phyloP scores from a whole-genome alignment of 2,797 vertebrate species.

The Melanotaenia maccullochi region DNA sequence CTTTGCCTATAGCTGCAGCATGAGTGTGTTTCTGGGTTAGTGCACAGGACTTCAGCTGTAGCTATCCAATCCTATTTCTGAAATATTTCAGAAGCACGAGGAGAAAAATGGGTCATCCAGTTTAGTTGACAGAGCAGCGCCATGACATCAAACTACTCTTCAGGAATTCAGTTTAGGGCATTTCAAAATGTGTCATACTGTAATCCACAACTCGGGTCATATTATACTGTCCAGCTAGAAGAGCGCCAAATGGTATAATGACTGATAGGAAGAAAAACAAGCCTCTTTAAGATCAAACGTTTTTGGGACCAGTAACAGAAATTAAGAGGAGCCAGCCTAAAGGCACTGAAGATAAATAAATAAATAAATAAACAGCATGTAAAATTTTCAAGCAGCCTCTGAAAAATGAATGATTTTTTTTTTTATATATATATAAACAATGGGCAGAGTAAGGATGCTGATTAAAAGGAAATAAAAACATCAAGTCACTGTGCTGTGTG shows the following conservation, averaged over 20 bases:
- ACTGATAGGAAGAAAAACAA: conserved; percentile 18
- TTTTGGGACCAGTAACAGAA: conserved; percentile 36
- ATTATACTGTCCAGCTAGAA: conserved; percentile 34
- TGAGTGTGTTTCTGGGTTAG: conserved; percentile 81
- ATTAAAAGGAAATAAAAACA: conserved; percentile 14
- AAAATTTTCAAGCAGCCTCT: conserved; percentile 48
- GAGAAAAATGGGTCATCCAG: conserved; percentile 82
- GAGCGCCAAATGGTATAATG: neutral
- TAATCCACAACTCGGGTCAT: conserved; percentile 59
- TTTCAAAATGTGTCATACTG: conserved; percentile 70
- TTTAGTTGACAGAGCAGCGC: conserved; percentile 76
- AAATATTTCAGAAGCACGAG: conserved; percentile 80
- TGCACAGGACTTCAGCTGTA: conserved; percentile 81
- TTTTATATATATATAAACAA: conserved; percentile 30
- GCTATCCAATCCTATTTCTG: conserved; percentile 81
- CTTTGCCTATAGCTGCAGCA: conserved; percentile 78
- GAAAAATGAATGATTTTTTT: conserved; percentile 45
- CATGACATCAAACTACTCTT: conserved; percentile 79
- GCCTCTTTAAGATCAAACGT: conserved; percentile 24
- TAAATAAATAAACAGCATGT: conserved; percentile 50
- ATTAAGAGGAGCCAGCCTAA: conserved; percentile 32
- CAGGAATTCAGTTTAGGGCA: conserved; percentile 78
- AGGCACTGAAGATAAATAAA: conserved; percentile 49
- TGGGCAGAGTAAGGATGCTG: conserved; percentile 15
- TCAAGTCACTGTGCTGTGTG: neutral